A percentile compares a stretch with the other conserved stretches of the same genome.
Evolutionary conservation across 2,113 vertebrate genomes (phyloP).

Genomic region (Daboia siamensis): DNA sequence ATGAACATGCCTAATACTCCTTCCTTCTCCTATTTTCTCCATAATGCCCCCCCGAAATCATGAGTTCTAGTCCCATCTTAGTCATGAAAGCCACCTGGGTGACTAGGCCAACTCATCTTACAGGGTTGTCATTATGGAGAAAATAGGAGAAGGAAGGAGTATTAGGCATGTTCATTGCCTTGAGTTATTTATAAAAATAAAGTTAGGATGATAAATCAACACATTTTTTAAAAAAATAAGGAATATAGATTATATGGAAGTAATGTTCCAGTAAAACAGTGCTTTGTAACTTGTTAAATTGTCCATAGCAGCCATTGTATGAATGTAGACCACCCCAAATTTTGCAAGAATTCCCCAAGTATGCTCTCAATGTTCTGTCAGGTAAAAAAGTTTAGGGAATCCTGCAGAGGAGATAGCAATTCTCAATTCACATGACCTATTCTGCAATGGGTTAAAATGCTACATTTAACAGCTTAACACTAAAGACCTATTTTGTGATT

Average conservation of each 20-base stretch:
- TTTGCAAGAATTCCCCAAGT: background rate
- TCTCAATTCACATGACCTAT: background rate
- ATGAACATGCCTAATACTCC: too few species aligned
- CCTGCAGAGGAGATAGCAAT: background rate
- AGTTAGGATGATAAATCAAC: background rate
- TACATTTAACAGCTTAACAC: background rate
- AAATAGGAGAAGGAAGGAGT: background rate
- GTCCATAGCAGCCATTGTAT: background rate
- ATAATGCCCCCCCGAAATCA: rapidly evolving
- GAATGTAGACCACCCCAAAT: background rate
- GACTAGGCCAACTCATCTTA: background rate
- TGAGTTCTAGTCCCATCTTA: background rate
- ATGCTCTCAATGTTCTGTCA: background rate
- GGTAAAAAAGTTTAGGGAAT: background rate
- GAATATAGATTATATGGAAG: background rate
- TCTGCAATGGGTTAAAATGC: background rate
- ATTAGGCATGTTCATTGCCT: background rate
- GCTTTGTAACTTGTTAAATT: background rate
- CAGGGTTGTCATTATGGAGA: background rate
- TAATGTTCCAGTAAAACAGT: background rate
- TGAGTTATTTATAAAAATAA: background rate
- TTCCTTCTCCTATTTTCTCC: too few species aligned
- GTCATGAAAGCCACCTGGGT: background rate
- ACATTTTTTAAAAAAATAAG: background rate
- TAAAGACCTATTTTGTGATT: background rate